Conservation (phyloP, 1,140 invertebrate species). For the Pseudomyrmex dendroicus region DNA sequence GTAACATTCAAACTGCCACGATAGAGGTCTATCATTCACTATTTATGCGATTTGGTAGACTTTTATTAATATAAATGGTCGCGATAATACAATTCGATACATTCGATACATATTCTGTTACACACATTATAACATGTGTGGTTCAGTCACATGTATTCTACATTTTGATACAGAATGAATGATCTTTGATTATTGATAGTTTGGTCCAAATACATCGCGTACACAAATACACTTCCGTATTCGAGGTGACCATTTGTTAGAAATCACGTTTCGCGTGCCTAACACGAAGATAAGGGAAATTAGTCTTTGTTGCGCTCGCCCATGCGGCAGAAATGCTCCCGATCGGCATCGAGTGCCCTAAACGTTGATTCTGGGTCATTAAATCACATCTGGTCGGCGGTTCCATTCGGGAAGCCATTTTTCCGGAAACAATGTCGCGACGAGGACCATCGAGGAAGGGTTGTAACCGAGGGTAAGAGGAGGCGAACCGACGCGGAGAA, state of each 20-base stretch:
- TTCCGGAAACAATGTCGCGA: slow-evolving; percentile 84
- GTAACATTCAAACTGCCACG: neutral
- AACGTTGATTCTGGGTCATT: slow-evolving; percentile 65
- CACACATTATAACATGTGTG: neutral
- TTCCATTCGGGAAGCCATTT: slow-evolving; percentile 74
- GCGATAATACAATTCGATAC: neutral
- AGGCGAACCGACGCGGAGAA: neutral
- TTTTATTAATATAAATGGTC: slow-evolving; percentile 36
- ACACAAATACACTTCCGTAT: too few species aligned
- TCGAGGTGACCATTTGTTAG: too few species aligned
- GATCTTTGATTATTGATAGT: too few species aligned
- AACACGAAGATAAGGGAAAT: slow-evolving; percentile 15
- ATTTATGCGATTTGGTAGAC: neutral
- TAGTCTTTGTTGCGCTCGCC: slow-evolving; percentile 23
- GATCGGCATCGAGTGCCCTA: slow-evolving; percentile 24
- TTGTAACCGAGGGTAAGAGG: slow-evolving; percentile 24
- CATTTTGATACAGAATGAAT: neutral
- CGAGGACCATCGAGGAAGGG: slow-evolving; percentile 80
- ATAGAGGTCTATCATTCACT: slow-evolving; percentile 25
- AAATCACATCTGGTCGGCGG: slow-evolving; percentile 71
- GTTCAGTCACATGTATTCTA: neutral
- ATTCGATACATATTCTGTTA: neutral
- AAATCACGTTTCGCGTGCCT: too few species aligned
- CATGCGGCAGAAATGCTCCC: slow-evolving; percentile 10
- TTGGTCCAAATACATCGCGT: too few species aligned